Evolutionary conservation across 2,113 vertebrate species (phyloP), one percentile per base, ranked within the genome.

Genomic region (Bambusicola thoracicus): DNA sequence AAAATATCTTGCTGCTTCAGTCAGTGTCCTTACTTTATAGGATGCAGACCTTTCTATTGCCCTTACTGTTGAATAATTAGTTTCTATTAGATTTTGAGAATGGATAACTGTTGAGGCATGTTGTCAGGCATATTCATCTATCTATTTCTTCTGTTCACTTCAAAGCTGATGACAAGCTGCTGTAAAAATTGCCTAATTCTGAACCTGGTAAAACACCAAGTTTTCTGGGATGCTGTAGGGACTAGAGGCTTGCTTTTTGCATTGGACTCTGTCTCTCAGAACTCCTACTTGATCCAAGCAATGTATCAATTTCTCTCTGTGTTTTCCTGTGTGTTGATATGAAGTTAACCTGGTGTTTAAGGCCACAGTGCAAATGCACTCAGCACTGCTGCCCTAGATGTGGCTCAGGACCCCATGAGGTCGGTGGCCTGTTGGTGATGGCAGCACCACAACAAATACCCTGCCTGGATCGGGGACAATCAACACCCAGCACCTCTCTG

Each of bases 31-130:
- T 68, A 17, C 41, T 90, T 91, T 40, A 29, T 56, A 48, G 25
- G 36, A 30, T 27, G 25, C 86, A 75, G 77, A 83, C 83, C 81
- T 97, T 97, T 96, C 95, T 97, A 98, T 97, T 97, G 96, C 95
- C 87, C 94, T 94, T 30, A 70, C 88, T 94, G 94, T 91, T 83
- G 62, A 95, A 90, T 94, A 95, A 96, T 93, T 95, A 97, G 92
- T 96, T 91, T 51, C 41, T 91, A 82, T 93, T 77, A 94, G 95
- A 77, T 93, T 90, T 81, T 85, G 93, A 81, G 61, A 81, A 59
- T 81, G 36, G 89, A 92, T 96, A 94, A 93, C 92, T 36, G 48
- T 94, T 93, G 95, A 59, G 93, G 95, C 81, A 1, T 97, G 94
- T 96, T 90, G 97, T 96, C 76, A 24, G 91, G 95, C 53, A 56